A percentile compares a stretch with the other conserved stretches of the same genome.
These are phyloP conservation scores for Chaenogobius annularis DNA, from an alignment of 2,113 vertebrate species.

Conservation along the genomic window DNA sequence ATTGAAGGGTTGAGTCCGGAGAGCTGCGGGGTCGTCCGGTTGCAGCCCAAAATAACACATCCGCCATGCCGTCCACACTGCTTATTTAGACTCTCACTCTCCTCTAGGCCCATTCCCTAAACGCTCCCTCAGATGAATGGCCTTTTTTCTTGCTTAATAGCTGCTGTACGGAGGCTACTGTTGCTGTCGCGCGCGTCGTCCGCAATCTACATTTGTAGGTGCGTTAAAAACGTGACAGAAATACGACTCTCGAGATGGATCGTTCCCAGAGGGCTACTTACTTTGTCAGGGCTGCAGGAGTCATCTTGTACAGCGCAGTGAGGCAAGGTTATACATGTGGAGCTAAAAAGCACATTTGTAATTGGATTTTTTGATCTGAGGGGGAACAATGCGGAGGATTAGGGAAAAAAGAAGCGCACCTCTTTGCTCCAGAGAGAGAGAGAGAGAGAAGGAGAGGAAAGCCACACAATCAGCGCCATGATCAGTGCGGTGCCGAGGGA, in stretches of 20 bases:
- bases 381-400: slow-evolving; percentile 54
- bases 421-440: slow-evolving; percentile 43
- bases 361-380: slow-evolving; percentile 45
- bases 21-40: slow-evolving; percentile 44
- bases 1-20: slow-evolving; percentile 62
- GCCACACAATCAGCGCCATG: slow-evolving; percentile 59
- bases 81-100: slow-evolving; percentile 29
- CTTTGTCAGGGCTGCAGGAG: slow-evolving; percentile 36
- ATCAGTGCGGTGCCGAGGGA: slow-evolving; percentile 53
- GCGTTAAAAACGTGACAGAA: slow-evolving; percentile 18
- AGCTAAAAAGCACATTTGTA: slow-evolving; percentile 47
- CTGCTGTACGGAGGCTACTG: slow-evolving; percentile 9
- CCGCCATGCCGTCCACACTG: not conserved
- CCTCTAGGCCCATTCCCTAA: slow-evolving; percentile 25
- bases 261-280: slow-evolving; percentile 18
- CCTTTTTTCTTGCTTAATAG: slow-evolving; percentile 31
- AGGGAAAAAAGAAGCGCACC: slow-evolving; percentile 51
- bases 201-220: slow-evolving; percentile 38
- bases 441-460: slow-evolving; percentile 1
- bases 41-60: slow-evolving; percentile 36
- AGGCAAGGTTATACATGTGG: slow-evolving; percentile 18
- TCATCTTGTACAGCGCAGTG: slow-evolving; percentile 19
- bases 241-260: slow-evolving; percentile 12
- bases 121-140: slow-evolving; percentile 28
- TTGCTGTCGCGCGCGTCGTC: slow-evolving; percentile 9